Base-by-base conservation (phyloP, 1,140 invertebrate species). In the Chelonus insularis region DNA sequence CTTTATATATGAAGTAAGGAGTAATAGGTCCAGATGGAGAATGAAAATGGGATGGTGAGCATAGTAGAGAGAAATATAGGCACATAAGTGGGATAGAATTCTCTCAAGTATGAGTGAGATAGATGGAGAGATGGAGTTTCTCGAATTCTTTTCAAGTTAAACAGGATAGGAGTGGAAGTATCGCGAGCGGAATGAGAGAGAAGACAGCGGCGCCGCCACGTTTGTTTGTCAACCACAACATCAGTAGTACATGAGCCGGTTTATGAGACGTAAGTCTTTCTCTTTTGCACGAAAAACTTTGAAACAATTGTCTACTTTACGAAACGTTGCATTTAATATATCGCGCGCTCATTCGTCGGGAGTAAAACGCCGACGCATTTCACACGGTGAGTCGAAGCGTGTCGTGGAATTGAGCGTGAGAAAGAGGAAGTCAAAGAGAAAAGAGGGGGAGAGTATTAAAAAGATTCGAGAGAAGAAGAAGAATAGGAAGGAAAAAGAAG, bases 401-500 rank as follows among this genome's bases (percentile, higher is more conserved):
- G 41, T 59, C 54, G 47, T 54, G 60, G 47, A 48, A 63, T 51
- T 45, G 34, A 47, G 41, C 9, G 59, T 32, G 50, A 56, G 47
- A 20, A 41, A 39, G 51, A 59, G 21, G 34, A 68, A 71, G 37
- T 58, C 29, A 20, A 32, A 34, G 8, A 37, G 47, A 57, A 63
- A 63, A 14, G 14, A 52, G 50, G 20, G 39, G 25, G 29, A 18
- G 12, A 16, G 14, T 43, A 16, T 43, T 14, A 39, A 12, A 39
- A 39, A 39, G 37, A 14, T 39, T 39, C n/a, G 60, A 61, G 39
- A 32, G 43, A 45, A 50, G 20, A 41, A 59, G 6, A 6, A 18
- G 29, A 29, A 25, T 9, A 37, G 20, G 23, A 9, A 48, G 11
- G 8, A 50, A 48, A 45, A 43, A 21, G 39, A 12, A n/a, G 32